A percentile compares a stretch with the other conserved stretches of the same genome.
phyloP scores from a whole-genome alignment of 2,797 vertebrate genomes.

The Manis javanica region DNA sequence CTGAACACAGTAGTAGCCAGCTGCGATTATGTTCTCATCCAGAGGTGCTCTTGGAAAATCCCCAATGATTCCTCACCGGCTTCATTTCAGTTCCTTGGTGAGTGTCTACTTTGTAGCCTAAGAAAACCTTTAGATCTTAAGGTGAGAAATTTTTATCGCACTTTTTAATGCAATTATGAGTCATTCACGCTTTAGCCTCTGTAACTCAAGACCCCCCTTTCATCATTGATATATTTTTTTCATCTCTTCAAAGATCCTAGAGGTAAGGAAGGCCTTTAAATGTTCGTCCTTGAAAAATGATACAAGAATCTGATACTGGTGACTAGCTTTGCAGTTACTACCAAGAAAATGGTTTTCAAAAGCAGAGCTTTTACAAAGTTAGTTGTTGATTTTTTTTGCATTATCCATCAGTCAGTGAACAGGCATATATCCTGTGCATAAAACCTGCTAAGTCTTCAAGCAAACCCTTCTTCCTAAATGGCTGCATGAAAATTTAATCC shows the following conservation, averaged over 20 bases:
- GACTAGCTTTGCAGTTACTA: neutral
- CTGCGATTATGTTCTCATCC: neutral
- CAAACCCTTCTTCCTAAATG: neutral
- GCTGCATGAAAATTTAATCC: neutral
- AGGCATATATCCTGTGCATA: neutral
- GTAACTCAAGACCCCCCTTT: neutral
- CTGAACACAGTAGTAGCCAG: neutral
- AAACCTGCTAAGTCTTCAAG: neutral
- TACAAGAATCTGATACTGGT: neutral
- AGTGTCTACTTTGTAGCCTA: constrained; percentile 46
- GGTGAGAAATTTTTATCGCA: constrained; percentile 35
- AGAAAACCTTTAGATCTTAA: constrained; percentile 57
- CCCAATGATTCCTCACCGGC: neutral
- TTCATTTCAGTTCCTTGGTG: constrained; percentile 52
- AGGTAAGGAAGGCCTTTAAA: constrained; percentile 60
- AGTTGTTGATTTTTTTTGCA: neutral
- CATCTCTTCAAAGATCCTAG: constrained; percentile 59
- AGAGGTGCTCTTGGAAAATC: neutral
- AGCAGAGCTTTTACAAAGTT: neutral
- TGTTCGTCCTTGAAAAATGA: constrained; percentile 50
- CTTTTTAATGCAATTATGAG: constrained; percentile 50
- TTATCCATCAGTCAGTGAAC: neutral
- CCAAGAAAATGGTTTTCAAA: constrained; percentile 33
- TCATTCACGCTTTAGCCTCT: constrained; percentile 36
- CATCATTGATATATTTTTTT: neutral